These are phyloP conservation scores for Panurus biarmicus DNA, from an alignment of 2,113 vertebrate species.

Conservation along the genomic window DNA sequence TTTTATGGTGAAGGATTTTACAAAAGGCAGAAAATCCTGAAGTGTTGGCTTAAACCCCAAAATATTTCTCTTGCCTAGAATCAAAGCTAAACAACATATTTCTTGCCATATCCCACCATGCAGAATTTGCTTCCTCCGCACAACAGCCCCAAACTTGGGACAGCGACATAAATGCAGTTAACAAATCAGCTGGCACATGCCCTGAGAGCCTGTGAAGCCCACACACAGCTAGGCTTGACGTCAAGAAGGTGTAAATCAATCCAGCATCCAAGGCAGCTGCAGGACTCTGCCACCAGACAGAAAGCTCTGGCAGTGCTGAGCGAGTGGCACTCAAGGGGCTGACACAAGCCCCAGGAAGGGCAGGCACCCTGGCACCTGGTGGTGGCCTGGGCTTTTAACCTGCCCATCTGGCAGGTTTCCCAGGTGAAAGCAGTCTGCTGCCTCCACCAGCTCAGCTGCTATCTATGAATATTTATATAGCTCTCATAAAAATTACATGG, in stretches of 20 bases:
- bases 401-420: not conserved
- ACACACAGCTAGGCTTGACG: not conserved
- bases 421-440: not conserved
- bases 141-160: accelerated
- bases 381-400: not conserved
- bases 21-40: not conserved
- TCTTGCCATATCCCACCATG: not conserved
- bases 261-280: not conserved
- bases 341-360: not conserved
- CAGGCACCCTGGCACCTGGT: accelerated
- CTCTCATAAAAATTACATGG: constrained; percentile 1
- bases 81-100: not conserved
- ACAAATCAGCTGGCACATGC: not conserved
- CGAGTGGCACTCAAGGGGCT: accelerated
- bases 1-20: not conserved
- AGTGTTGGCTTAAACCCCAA: not conserved
- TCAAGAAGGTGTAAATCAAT: not conserved
- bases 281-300: not conserved
- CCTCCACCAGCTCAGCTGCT: not conserved
- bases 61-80: not conserved
- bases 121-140: not conserved
- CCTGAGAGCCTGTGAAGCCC: not conserved
- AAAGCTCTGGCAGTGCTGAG: not conserved
- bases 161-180: accelerated
- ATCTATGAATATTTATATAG: constrained; percentile 31